Evolutionary conservation across 1,140 invertebrate genomes (phyloP).

Genomic region (Musca domestica): DNA sequence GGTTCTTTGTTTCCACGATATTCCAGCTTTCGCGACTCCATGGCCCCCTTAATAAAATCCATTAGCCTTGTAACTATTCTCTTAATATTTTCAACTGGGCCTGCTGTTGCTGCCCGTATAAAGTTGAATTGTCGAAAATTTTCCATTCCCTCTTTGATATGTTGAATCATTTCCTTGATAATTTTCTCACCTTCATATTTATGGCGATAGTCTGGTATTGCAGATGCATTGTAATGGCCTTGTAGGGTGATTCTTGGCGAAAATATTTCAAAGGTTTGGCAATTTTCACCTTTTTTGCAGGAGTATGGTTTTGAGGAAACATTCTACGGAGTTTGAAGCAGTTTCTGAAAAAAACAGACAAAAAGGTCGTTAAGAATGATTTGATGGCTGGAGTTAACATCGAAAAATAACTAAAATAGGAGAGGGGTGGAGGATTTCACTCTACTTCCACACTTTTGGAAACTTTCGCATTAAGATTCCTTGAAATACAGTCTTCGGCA

Average conservation of each 20-base stretch:
- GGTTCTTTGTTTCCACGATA: constrained; percentile 36
- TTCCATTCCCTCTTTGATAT: constrained; percentile 39
- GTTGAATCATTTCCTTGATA: constrained; percentile 34
- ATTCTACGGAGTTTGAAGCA: constrained; percentile 38
- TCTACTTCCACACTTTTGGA: too few species aligned
- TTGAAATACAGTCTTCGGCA: too few species aligned
- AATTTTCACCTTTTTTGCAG: neutral
- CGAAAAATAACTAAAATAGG: too few species aligned
- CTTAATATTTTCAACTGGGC: constrained; percentile 42
- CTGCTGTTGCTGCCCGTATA: constrained; percentile 30
- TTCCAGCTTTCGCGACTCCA: constrained; percentile 31
- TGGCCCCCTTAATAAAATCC: constrained; percentile 29
- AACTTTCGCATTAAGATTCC: too few species aligned
- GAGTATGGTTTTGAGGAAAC: constrained; percentile 30
- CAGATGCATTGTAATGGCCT: constrained; percentile 33
- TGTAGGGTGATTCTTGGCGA: constrained; percentile 33
- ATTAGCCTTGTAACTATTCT: constrained; percentile 31
- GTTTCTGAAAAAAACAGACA: constrained; percentile 25
- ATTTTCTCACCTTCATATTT: constrained; percentile 43
- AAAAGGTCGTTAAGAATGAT: too few species aligned
- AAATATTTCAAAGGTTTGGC: constrained; percentile 34
- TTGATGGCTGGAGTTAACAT: too few species aligned
- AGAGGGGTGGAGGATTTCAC: too few species aligned
- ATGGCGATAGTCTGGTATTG: constrained; percentile 40
- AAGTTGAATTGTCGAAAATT: constrained; percentile 41